A percentile compares a stretch with the other conserved stretches of the same genome.
Evolutionary conservation across 2,888 invertebrate species (phyloP).

Genomic region (Alsophila aescularia): DNA sequence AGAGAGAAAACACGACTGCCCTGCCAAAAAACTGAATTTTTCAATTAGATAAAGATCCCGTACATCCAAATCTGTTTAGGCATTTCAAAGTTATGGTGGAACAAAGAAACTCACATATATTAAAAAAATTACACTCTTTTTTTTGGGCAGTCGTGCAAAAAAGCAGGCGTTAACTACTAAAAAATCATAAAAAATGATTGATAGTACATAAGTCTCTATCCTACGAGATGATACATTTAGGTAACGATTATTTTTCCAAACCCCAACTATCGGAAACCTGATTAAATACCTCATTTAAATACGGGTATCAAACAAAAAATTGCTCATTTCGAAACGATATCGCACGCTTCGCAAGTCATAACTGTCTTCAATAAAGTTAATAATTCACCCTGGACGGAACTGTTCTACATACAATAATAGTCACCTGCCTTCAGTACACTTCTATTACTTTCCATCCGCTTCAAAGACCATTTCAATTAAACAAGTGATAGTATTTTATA

Average conservation of each 20-base stretch:
- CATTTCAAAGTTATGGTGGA: too few species aligned
- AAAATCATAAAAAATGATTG: too few species aligned
- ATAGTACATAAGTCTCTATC: too few species aligned
- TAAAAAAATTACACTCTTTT: too few species aligned
- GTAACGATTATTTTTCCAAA: background rate
- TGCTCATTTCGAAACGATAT: background rate
- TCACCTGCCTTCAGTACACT: constrained; percentile 27
- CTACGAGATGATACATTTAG: too few species aligned
- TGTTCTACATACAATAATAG: constrained; percentile 51
- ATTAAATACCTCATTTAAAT: background rate
- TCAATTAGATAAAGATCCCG: too few species aligned
- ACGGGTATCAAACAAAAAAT: background rate
- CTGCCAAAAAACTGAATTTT: too few species aligned
- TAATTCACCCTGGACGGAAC: constrained; percentile 25
- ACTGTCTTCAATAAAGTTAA: constrained; percentile 7
- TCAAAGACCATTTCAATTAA: constrained; percentile 42
- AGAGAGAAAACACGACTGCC: too few species aligned
- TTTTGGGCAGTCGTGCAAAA: too few species aligned
- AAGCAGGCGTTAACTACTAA: too few species aligned
- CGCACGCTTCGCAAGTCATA: background rate
- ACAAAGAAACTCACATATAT: too few species aligned
- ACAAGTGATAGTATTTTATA: constrained; percentile 55
- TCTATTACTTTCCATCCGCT: background rate
- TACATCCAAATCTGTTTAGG: too few species aligned
- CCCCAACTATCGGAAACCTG: background rate